Percentiles rank a stretch among this genome's conserved stretches.
Conservation (phyloP, 1,140 invertebrate species). For the Centruroides vittatus region DNA sequence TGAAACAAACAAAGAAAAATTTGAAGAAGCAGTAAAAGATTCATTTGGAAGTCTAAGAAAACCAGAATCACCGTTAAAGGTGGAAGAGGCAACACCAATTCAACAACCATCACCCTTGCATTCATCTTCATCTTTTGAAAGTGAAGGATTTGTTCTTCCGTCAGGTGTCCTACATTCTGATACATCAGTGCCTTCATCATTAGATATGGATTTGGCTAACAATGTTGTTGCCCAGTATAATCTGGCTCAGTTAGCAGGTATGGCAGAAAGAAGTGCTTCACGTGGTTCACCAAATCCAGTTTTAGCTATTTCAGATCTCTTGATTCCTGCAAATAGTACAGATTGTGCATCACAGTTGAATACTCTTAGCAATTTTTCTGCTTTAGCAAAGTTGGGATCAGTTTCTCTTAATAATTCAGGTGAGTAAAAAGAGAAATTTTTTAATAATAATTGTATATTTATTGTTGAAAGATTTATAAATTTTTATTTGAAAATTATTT, state of each 20-base stretch:
- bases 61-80: slow-evolving; percentile 1
- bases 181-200: slow-evolving; percentile 9
- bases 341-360: slow-evolving; percentile 28
- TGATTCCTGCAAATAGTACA: slow-evolving; percentile 25
- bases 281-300: slow-evolving; percentile 22
- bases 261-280: slow-evolving; percentile 21
- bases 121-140: slow-evolving; percentile 27
- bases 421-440: not conserved
- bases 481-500: not conserved
- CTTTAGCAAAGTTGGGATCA: slow-evolving; percentile 64
- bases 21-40: slow-evolving; percentile 47
- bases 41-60: slow-evolving; percentile 23
- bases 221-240: slow-evolving; percentile 18
- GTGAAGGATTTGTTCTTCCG: slow-evolving; percentile 28
- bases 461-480: not conserved
- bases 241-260: slow-evolving; percentile 16
- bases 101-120: slow-evolving; percentile 24
- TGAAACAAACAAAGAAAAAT: slow-evolving; percentile 59
- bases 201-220: slow-evolving; percentile 14
- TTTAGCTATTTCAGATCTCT: slow-evolving; percentile 17
- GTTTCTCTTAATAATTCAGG: slow-evolving; percentile 12
- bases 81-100: slow-evolving; percentile 2
- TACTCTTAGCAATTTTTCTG: slow-evolving; percentile 71
- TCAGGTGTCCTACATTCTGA: slow-evolving; percentile 30
- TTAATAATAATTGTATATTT: not conserved